Percentiles rank a stretch among this genome's conserved stretches.
phyloP scores from a whole-genome alignment of 2,797 vertebrate species.

The Selene dorsalis region DNA sequence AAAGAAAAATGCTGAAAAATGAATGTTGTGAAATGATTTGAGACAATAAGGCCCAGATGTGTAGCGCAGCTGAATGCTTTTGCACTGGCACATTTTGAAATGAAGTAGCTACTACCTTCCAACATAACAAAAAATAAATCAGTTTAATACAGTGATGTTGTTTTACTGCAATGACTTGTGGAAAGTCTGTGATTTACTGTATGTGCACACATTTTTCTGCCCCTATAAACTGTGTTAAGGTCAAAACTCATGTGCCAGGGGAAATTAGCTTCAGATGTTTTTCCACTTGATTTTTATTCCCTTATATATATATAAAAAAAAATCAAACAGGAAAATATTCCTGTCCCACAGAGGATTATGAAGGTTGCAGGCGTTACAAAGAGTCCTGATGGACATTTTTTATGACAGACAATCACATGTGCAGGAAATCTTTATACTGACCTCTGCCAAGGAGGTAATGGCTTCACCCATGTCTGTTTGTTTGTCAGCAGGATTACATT shows the following conservation, averaged over 20 bases:
- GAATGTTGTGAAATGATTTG: constrained; percentile 37
- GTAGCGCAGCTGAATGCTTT: background rate
- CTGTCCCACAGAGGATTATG: background rate
- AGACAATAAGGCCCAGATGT: constrained; percentile 42
- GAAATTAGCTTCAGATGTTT: constrained; percentile 12
- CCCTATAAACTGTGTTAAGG: background rate
- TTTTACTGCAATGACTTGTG: constrained; percentile 5
- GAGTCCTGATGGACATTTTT: background rate
- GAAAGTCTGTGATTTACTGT: constrained; percentile 1
- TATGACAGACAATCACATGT: background rate
- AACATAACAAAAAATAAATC: constrained; percentile 1
- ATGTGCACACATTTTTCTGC: constrained; percentile 11
- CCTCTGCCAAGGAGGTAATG: background rate
- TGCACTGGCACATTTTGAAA: background rate
- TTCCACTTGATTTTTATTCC: background rate
- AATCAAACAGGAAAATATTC: background rate
- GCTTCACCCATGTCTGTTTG: too few relatives aligned
- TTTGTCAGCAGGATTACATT: too few relatives aligned
- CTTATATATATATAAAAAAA: background rate
- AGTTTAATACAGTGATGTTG: background rate
- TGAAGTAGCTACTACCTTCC: background rate
- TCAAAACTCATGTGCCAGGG: background rate
- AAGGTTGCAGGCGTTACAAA: background rate
- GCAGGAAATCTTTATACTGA: background rate
- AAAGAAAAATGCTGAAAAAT: constrained; percentile 38